Evolutionary conservation across 2,888 invertebrate species (phyloP).

Genomic region (Lottia scabra): DNA sequence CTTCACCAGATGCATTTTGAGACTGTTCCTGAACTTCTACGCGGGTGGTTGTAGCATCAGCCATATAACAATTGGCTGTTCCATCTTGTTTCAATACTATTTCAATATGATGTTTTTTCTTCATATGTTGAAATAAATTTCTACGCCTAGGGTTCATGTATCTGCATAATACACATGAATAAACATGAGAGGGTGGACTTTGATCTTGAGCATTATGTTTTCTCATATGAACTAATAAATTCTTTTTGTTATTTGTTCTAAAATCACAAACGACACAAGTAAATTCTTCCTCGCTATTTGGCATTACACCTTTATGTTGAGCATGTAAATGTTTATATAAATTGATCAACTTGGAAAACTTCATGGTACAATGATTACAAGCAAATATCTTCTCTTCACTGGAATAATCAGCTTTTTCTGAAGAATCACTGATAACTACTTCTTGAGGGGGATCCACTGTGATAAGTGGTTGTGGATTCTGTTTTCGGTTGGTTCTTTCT

Average conservation of each 20-base stretch:
- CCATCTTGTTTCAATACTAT: constrained; percentile 59
- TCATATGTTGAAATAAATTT: constrained; percentile 64
- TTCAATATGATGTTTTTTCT: constrained; percentile 64
- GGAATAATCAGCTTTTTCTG: constrained; percentile 53
- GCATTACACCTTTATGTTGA: constrained; percentile 60
- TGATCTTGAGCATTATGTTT: constrained; percentile 63
- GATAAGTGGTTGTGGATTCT: neutral
- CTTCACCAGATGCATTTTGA: neutral
- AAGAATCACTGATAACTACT: constrained; percentile 2
- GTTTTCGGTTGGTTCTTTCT: constrained; percentile 29
- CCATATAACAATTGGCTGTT: constrained; percentile 49
- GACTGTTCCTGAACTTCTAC: neutral
- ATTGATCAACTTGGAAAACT: constrained; percentile 65
- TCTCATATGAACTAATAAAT: constrained; percentile 65
- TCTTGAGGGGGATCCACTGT: constrained; percentile 19
- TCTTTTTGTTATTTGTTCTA: constrained; percentile 59
- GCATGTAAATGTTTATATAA: constrained; percentile 65
- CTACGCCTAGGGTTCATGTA: constrained; percentile 59
- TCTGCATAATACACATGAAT: constrained; percentile 63
- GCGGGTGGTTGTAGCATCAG: constrained; percentile 19
- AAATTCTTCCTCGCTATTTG: constrained; percentile 43
- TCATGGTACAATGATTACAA: constrained; percentile 67
- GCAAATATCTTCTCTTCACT: constrained; percentile 64
- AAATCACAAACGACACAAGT: constrained; percentile 66
- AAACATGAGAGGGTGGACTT: constrained; percentile 59